Percentiles rank a stretch among this genome's conserved stretches.
phyloP scores from a whole-genome alignment of 1,140 invertebrate species.

The Macrocentrus cingulum region DNA sequence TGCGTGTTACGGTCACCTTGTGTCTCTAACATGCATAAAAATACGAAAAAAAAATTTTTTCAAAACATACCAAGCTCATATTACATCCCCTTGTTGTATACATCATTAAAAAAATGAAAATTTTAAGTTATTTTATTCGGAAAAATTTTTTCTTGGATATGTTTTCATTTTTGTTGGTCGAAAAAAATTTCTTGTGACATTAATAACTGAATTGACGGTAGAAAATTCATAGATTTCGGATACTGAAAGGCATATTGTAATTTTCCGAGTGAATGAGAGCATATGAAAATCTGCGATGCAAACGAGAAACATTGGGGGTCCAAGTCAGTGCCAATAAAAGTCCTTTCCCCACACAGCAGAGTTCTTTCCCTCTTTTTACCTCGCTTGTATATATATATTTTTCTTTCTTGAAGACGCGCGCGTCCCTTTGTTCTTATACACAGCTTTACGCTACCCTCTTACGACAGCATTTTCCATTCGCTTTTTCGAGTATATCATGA shows the following conservation, averaged over 20 bases:
- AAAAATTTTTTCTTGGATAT: no score
- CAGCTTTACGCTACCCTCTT: background rate
- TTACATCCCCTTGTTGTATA: no score
- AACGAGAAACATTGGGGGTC: slow-evolving; percentile 54
- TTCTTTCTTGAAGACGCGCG: slow-evolving; percentile 6
- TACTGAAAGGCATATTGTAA: slow-evolving; percentile 44
- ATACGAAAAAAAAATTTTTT: background rate
- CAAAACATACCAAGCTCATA: no score
- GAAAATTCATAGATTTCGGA: slow-evolving; percentile 24
- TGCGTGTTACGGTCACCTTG: slow-evolving; percentile 14
- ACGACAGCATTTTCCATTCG: no score
- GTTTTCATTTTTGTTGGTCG: no score
- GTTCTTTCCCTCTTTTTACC: slow-evolving; percentile 29
- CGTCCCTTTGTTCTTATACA: background rate
- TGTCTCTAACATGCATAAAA: no score
- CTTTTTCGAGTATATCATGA: no score
- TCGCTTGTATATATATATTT: slow-evolving; percentile 27
- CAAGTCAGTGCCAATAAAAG: slow-evolving; percentile 59
- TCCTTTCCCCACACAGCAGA: slow-evolving; percentile 38
- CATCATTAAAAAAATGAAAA: no score
- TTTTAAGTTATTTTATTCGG: no score
- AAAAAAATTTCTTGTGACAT: no score
- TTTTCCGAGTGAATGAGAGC: slow-evolving; percentile 59
- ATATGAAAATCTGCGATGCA: slow-evolving; percentile 59
- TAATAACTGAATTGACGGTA: background rate